Evolutionary conservation across 2,888 invertebrate species (phyloP).

Genomic region (Ectropis crepuscularia): DNA sequence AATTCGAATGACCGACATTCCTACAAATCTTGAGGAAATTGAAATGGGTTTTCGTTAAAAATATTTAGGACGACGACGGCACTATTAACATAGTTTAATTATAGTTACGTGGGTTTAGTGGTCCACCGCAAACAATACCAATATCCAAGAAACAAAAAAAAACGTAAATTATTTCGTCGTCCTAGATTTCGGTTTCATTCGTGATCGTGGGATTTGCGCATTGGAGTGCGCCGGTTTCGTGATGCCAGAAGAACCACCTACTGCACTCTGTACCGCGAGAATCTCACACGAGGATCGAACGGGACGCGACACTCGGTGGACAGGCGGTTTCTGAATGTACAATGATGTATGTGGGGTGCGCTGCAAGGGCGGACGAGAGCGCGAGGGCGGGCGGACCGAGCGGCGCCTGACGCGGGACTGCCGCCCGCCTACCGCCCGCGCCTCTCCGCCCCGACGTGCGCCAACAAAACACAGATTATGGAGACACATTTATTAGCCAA

Average conservation of each 20-base stretch:
- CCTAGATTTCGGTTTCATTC: conserved; percentile 65
- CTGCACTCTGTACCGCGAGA: conserved; percentile 25
- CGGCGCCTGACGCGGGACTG: conserved; percentile 82
- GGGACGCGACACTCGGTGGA: conserved; percentile 14
- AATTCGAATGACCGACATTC: too few species aligned
- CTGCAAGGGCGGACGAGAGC: conserved; percentile 53
- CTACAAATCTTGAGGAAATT: too few species aligned
- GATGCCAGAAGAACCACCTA: conserved; percentile 61
- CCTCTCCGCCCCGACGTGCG: conserved; percentile 62
- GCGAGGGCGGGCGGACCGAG: conserved; percentile 67
- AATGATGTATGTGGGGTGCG: conserved; percentile 41
- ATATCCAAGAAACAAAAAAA: conserved; percentile 15
- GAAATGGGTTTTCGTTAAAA: not conserved
- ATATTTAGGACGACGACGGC: conserved; percentile 3
- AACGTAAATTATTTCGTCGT: conserved; percentile 51
- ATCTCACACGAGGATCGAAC: conserved; percentile 26
- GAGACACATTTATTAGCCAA: conserved; percentile 80
- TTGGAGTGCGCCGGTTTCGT: conserved; percentile 74
- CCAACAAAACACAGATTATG: conserved; percentile 80
- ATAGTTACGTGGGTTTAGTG: conserved; percentile 1
- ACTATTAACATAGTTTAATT: not conserved
- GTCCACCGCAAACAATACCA: not conserved
- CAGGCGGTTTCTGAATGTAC: conserved; percentile 21
- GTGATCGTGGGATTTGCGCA: conserved; percentile 78
- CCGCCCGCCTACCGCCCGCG: conserved; percentile 65